Base-by-base conservation (phyloP, 1,140 invertebrate species). In the Dysdera silvatica region DNA sequence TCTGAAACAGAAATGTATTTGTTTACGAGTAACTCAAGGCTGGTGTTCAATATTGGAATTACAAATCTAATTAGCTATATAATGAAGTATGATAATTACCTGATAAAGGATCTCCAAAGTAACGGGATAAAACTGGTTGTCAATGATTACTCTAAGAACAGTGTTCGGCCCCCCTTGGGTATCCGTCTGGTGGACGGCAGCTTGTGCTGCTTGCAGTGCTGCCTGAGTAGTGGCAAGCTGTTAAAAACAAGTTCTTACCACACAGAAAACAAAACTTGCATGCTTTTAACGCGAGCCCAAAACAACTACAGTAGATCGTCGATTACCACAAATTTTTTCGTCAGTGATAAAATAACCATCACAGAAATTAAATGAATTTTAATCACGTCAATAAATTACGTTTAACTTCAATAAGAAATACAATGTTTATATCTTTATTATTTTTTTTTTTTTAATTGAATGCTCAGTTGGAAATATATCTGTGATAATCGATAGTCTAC, bases 61-160 rank as follows among this genome's bases (percentile, higher is more conserved):
- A 18, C 23, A 18, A 43, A 18, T n/a, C n/a, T 8, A 43, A 7
- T 18, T 8, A 43, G n/a, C n/a, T 43, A 7, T 43, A n/a, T 16
- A n/a, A 43, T 45, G 8, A 14, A 20, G 18, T 45, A 20, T 2
- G 24, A 2, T 3, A 35, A 20, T 72, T 77, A 90, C 87, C 82
- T 87, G 83, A 80, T 96, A 88, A 61, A 99, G 84, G 52, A 97
- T 89, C 74, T 99, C 95, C 70, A 99, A 83, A 33, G 93, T 93
- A 66, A 99, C 95, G 14, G 95, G 94, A 77, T 98, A 99, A 61
- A 99, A 82, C 86, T 98, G 90, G 78, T 98, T 93, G 77, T 99
- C 95, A 68, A 98, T 87, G 76, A 98, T 97, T 49, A 98, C 95
- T 60, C 96, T 84, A 40, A 99, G 84, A 55, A 98, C 95, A 26